Base-by-base conservation (phyloP, 1,140 invertebrate genomes). In the Sarcophaga peregrina region DNA sequence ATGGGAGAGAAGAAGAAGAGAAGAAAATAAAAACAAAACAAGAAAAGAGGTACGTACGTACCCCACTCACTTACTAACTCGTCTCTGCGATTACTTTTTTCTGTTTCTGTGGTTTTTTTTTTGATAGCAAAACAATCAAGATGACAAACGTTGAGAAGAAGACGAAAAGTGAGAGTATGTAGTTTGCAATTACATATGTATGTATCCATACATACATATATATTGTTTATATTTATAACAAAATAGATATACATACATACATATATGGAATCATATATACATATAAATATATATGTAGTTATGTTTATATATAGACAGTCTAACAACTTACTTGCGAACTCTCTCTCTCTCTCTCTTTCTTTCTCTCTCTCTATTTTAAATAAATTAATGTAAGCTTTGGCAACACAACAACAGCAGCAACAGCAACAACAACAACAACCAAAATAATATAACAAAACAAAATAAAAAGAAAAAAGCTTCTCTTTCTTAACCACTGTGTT, bases 141-240 rank as follows among this genome's bases (percentile, higher is more conserved):
- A 58, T 58, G 54, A 58, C 54, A 58, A 58, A 58, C 54, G 54
- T 37, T 37, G 54, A 58, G 10, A 58, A 58, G 54, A 58, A 8
- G 62, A 68, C 17, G 62, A 68, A 68, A 68, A 68, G 62, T 68
- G 62, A 68, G 62, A 68, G 62, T 68, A 68, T 68, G 62, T 68
- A 68, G 62, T 68, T 68, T 68, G 20, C 62, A 68, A 68, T 37
- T 37, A 37, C 25, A 37, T 37, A 37, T 4, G 15, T 68, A 68
- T 20, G 8, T 68, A 68, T n/a, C n/a, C 62, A 68, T 8, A 20
- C 4, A 10, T 58, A 58, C 11, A 13, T 58, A 37, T 37, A 37
- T 37, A 37, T 37, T 37, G 25, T 37, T 37, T 37, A 37, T 37
- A 37, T 37, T 37, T 4, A 37, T 37, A 37, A 37, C 25, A 37